Evolutionary conservation across 2,888 invertebrate genomes (phyloP), one percentile per base, ranked within the genome.

Genomic region (Spisula solida): DNA sequence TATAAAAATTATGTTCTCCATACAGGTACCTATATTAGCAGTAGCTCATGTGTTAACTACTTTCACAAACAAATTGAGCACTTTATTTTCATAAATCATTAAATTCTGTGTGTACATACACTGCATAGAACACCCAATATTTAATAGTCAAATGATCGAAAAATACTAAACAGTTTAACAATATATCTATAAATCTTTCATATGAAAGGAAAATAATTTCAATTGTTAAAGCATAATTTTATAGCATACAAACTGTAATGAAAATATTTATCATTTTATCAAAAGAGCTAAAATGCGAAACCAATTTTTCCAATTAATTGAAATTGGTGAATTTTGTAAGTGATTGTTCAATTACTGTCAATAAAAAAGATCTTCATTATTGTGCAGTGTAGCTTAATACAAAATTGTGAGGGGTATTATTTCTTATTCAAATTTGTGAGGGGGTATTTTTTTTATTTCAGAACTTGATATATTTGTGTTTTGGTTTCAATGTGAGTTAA

Each of bases 201-300:
- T 12, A 25, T 25, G 25, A 66, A 5, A 25, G 60, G 25, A 66
- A 66, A 66, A 25, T 25, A 66, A 66, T 66, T n/a, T n/a, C 2
- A 41, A 5, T 66, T n/a, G 12, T 12, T 10, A n/a, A 66, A 25
- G 60, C 25, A 66, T 66, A n/a, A n/a, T n/a, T n/a, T n/a, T n/a
- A 10, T 5, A 25, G 25, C n/a, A 66, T n/a, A 10, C 60, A 20
- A 56, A 25, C 25, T 66, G 10, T 66, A 66, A 66, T 66, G 25
- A 66, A 79, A 79, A 79, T 79, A n/a, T 47, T 79, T 31, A 79
- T 34, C 47, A 31, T 47, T 79, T 79, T 31, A 79, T 34, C n/a
- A 47, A n/a, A 79, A 79, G 14, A 66, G n/a, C 25, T 10, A 25
- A 20, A n/a, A 66, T 10, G 10, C n/a, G 60, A 25, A 66, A 25